Percentiles rank a stretch among this genome's conserved stretches.
phyloP scores from a whole-genome alignment of 2,113 vertebrate species.

The Microcebus tavaratra region DNA sequence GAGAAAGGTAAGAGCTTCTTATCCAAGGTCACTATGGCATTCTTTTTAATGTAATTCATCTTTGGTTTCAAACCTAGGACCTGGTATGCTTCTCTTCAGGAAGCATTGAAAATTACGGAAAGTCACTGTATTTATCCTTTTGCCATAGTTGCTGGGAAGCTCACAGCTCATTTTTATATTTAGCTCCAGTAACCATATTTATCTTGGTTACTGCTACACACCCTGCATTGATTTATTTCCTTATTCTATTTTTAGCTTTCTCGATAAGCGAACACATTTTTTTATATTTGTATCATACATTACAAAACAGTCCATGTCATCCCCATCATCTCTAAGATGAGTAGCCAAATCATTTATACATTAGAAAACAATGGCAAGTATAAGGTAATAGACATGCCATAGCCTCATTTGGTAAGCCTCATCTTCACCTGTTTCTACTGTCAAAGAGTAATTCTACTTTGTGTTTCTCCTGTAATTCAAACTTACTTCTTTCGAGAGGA shows the following conservation, averaged over 20 bases:
- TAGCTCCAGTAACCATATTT: not conserved
- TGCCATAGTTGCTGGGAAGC: not conserved
- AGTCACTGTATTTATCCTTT: not conserved
- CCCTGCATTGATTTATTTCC: not conserved
- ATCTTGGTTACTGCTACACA: not conserved
- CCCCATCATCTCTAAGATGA: not conserved
- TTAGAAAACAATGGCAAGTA: not conserved
- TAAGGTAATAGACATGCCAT: not conserved
- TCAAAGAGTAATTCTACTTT: not conserved
- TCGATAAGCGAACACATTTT: not conserved
- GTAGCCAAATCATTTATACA: not conserved
- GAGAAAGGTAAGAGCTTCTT: not conserved
- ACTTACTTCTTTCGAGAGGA: conserved; percentile 16
- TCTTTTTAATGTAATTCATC: not conserved
- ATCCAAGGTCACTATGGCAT: not conserved
- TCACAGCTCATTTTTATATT: not conserved
- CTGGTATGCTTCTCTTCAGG: not conserved
- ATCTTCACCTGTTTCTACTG: conserved; percentile 16
- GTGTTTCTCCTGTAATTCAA: conserved; percentile 1
- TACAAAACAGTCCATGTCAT: not conserved
- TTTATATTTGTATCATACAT: not conserved
- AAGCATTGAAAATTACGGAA: not conserved
- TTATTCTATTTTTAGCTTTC: conserved; percentile 36
- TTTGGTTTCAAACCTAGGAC: not conserved
- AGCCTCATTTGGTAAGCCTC: not conserved